phyloP scores from a whole-genome alignment of 1,140 invertebrate genomes.

The Nautilus pompilius region DNA sequence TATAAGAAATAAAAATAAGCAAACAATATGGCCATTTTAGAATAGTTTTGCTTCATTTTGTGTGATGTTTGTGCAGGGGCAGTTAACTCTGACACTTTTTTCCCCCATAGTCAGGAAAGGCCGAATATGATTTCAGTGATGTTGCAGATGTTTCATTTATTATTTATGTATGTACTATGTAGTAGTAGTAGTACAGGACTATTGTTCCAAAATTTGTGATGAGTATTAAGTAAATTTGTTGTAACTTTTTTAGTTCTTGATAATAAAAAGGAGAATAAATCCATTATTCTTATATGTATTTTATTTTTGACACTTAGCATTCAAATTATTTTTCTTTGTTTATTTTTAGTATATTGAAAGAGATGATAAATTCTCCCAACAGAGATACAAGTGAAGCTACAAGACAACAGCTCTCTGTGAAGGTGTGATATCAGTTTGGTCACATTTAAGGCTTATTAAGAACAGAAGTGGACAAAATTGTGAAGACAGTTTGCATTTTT shows the following conservation, averaged over 20 bases:
- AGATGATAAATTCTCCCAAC: constrained; percentile 64
- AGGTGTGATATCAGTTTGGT: constrained; percentile 32
- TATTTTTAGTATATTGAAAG: constrained; percentile 52
- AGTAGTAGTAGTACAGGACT: no score
- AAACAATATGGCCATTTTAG: no score
- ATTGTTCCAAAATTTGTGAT: no score
- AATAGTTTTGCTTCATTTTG: no score
- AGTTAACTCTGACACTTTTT: no score
- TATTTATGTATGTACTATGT: no score
- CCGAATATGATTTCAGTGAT: no score
- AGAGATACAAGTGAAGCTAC: constrained; percentile 69
- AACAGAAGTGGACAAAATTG: background rate
- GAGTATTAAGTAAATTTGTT: no score
- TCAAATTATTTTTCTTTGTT: constrained; percentile 3
- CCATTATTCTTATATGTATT: background rate
- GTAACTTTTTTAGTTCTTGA: background rate
- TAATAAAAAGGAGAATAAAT: background rate
- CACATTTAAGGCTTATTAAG: background rate
- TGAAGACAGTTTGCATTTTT: background rate
- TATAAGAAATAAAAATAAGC: no score
- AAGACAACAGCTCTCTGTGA: constrained; percentile 59
- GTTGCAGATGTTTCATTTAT: no score
- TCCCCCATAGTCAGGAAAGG: no score
- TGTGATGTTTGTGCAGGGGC: no score
- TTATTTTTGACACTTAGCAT: background rate